Conservation (phyloP, 2,797 vertebrate species). For the Chrysocyon brachyurus region DNA sequence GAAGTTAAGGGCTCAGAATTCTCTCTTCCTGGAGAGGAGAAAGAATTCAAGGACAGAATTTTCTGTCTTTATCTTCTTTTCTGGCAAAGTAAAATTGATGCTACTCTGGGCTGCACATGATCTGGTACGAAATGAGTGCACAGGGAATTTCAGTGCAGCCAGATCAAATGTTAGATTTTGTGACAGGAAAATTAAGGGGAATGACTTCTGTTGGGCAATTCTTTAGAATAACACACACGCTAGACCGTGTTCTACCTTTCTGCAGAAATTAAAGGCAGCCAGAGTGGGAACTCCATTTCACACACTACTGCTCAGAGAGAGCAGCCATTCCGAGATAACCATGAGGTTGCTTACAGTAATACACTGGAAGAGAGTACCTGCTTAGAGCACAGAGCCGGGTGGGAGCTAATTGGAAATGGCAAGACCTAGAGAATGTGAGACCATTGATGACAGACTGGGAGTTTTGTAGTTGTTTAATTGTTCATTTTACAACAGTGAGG, state of each 20-base stretch:
- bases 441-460: neutral
- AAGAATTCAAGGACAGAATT: neutral
- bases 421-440: neutral
- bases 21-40: neutral
- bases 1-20: neutral
- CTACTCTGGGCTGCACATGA: neutral
- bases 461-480: conserved; percentile 56
- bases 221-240: neutral
- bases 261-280: conserved; percentile 11
- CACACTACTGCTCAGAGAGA: neutral
- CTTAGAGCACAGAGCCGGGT: neutral
- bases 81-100: conserved; percentile 17
- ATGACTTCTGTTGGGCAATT: neutral
- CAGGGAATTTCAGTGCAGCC: neutral
- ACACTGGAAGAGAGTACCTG: neutral
- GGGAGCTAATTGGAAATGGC: neutral
- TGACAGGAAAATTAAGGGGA: conserved; percentile 47
- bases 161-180: conserved; percentile 29
- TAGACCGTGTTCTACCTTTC: neutral
- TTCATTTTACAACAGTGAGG: conserved; percentile 1
- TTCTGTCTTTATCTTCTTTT: neutral
- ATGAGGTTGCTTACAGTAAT: neutral
- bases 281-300: neutral
- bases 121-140: neutral
- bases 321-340: conserved; percentile 21